Evolutionary conservation across 2,113 vertebrate genomes (phyloP), one percentile per base, ranked within the genome.

Genomic region (Corvus moneduloides): DNA sequence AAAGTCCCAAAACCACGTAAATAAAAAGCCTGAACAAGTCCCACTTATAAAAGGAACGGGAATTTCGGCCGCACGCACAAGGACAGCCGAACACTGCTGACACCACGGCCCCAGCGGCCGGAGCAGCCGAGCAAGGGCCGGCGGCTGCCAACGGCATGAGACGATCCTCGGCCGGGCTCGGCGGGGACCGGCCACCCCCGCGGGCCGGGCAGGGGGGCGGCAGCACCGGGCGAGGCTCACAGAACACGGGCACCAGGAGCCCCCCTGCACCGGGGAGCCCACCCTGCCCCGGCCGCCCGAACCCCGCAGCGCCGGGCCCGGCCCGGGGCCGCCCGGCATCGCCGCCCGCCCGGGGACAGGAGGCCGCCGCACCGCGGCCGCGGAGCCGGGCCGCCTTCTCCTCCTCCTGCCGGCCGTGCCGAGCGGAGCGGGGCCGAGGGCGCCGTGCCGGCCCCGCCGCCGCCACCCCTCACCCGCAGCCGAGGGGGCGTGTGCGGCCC

Each of bases 401-500:
- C 33, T 59, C 24, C 71, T 73, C 17, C 52, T 15, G 51, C 69
- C 37, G 37, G 21, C 21, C 69, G 21, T 26, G 69, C 37, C 37
- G 69, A 33, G n/a, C 26, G 26, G n/a, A 56, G 54, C 54, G 33
- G 54, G 8, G 54, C 54, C 24, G 72, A 76, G n/a, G 21, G 74
- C n/a, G 27, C 44, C 28, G 74, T 4, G 56, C n/a, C 74, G 56
- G 56, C 74, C 76, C 59, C 54, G 30, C 71, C 33, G 41, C 71
- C 33, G 41, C 71, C 71, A 32, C 71, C 71, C 71, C 71, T 74
- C 71, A 17, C 64, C 64, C 37, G 41, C 54, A 48, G 54, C 54
- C 33, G 74, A 84, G 91, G 90, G 69, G 89, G 79, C 93, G 90
- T 89, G 93, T 67, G 87, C 90, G 46, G 69, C 83, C 73, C 89